Evolutionary conservation across 2,113 vertebrate species (phyloP).

Genomic region (Spea multiplicata): DNA sequence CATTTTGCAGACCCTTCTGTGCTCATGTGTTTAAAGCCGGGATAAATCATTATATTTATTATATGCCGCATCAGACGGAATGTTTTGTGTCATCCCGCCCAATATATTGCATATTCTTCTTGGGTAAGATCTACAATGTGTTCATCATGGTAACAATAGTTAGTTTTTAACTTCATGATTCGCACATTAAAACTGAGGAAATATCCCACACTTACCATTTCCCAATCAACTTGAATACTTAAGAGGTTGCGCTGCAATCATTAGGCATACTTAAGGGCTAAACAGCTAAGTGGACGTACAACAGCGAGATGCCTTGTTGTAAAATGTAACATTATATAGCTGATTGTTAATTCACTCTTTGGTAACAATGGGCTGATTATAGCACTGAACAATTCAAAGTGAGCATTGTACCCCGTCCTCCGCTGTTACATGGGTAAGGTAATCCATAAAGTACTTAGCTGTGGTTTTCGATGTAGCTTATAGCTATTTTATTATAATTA

Average conservation of each 20-base stretch:
- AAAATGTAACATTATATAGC: not conserved
- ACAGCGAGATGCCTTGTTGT: slow-evolving; percentile 1
- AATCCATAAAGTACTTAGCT: not conserved
- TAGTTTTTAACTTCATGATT: too few relatives aligned
- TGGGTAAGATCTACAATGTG: too few relatives aligned
- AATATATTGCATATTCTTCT: too few relatives aligned
- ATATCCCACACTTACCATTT: not conserved
- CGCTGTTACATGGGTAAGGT: not conserved
- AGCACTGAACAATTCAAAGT: not conserved
- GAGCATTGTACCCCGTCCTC: not conserved
- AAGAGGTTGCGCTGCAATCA: not conserved
- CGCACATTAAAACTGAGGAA: too few relatives aligned
- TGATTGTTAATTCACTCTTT: slow-evolving; percentile 12
- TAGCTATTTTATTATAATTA: not conserved
- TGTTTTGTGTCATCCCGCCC: too few relatives aligned
- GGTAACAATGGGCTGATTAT: not conserved
- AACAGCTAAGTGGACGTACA: not conserved
- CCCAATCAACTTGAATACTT: not conserved
- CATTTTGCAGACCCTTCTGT: too few relatives aligned
- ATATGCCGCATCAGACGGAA: too few relatives aligned
- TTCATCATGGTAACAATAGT: too few relatives aligned
- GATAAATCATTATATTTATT: too few relatives aligned
- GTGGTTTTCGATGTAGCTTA: not conserved
- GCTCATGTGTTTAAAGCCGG: too few relatives aligned
- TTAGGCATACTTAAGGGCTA: not conserved